A percentile compares a stretch with the other conserved stretches of the same genome.
Conservation (phyloP, 2,113 vertebrate genomes). For the Rhadina sibilatrix region DNA sequence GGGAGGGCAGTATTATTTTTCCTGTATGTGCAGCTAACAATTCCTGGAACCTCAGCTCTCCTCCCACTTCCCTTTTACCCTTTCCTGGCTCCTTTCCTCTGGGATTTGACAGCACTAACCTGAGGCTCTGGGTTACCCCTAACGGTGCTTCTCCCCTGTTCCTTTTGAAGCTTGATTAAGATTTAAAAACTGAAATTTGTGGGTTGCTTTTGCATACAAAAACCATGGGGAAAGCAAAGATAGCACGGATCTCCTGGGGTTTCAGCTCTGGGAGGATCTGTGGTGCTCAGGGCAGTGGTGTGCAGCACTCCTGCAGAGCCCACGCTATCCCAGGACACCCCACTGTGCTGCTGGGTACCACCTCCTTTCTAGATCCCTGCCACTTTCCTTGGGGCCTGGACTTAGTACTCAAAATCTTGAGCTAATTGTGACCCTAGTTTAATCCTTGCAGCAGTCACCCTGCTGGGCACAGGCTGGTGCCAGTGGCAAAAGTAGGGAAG, state of each 20-base stretch:
- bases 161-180: background rate
- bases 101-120: background rate
- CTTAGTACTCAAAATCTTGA: background rate
- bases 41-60: slow-evolving; percentile 33
- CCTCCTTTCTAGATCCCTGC: background rate
- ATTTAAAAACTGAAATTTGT: background rate
- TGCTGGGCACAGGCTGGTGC: background rate
- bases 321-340: fast-evolving
- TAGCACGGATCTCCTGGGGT: background rate
- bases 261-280: background rate
- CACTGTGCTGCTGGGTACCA: background rate
- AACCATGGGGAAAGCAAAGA: background rate
- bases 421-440: background rate
- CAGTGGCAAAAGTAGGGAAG: background rate
- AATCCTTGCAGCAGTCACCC: background rate
- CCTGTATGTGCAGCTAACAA: slow-evolving; percentile 39
- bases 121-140: background rate
- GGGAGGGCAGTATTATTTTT: slow-evolving; percentile 3
- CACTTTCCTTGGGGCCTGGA: background rate
- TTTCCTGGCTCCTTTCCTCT: slow-evolving; percentile 39
- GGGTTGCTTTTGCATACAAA: background rate
- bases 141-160: background rate
- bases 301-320: background rate
- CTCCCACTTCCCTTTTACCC: slow-evolving; percentile 44
- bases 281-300: background rate